Conservation (phyloP, 2,888 invertebrate genomes). For the Masnerella sp. region DNA sequence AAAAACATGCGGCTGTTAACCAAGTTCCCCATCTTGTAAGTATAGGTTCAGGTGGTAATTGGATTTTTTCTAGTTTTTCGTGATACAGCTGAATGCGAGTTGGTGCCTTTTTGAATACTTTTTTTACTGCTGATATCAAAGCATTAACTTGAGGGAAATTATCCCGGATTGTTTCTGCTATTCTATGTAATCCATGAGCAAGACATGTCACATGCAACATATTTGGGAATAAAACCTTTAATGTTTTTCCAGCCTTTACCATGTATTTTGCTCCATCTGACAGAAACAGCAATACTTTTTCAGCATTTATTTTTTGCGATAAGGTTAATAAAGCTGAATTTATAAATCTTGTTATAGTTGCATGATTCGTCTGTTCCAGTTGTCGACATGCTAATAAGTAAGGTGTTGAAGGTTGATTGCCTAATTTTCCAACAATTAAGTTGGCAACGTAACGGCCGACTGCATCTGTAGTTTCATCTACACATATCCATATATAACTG, state of each 20-base stretch:
- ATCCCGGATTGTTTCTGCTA: conserved; percentile 63
- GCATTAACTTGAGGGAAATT: conserved; percentile 58
- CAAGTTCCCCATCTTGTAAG: conserved; percentile 66
- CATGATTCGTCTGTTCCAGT: conserved; percentile 3
- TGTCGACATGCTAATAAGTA: conserved; percentile 14
- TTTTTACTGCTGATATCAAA: conserved; percentile 65
- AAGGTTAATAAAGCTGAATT: conserved; percentile 11
- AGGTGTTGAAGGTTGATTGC: neutral
- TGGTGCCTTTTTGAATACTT: conserved; percentile 60
- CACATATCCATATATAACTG: conserved; percentile 39
- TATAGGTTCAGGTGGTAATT: conserved; percentile 63
- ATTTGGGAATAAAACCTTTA: conserved; percentile 64
- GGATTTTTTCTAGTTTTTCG: conserved; percentile 23
- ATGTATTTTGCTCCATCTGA: conserved; percentile 64
- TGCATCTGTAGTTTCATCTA: conserved; percentile 36
- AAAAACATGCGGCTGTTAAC: conserved; percentile 56
- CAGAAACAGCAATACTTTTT: conserved; percentile 45
- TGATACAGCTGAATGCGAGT: conserved; percentile 55
- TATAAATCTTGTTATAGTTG: conserved; percentile 23
- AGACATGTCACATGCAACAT: conserved; percentile 67
- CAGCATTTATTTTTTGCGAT: conserved; percentile 17
- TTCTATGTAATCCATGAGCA: conserved; percentile 65
- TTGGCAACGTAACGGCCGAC: conserved; percentile 17
- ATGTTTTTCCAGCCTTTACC: conserved; percentile 62
- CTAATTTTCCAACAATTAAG: conserved; percentile 25